Evolutionary conservation across 2,797 vertebrate genomes (phyloP).

Genomic region (Chiroxiphia lanceolata): DNA sequence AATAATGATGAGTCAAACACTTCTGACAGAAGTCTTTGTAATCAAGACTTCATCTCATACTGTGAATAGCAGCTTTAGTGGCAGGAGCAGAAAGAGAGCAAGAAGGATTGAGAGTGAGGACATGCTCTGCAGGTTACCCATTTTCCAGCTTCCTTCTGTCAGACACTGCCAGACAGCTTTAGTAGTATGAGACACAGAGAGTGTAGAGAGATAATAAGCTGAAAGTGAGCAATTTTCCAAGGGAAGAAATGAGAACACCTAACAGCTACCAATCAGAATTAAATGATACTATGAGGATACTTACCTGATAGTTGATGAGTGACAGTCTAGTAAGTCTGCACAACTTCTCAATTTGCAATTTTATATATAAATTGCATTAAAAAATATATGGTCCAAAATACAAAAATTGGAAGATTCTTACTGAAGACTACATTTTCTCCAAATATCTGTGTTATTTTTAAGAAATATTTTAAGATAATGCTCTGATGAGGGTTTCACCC

Average conservation of each 20-base stretch:
- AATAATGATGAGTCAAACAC: not conserved
- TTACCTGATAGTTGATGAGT: constrained; percentile 26
- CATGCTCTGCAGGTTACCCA: not conserved
- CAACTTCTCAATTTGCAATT: not conserved
- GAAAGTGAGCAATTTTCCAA: constrained; percentile 62
- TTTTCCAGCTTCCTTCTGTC: constrained; percentile 44
- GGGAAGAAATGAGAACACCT: constrained; percentile 27
- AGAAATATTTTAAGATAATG: not conserved
- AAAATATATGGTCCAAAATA: not conserved
- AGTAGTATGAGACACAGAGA: constrained; percentile 30
- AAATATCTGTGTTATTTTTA: not conserved
- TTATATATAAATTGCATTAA: not conserved
- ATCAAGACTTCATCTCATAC: not conserved
- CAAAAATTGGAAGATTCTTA: not conserved
- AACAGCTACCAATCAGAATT: constrained; percentile 61
- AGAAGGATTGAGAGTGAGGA: constrained; percentile 28
- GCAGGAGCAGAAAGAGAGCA: not conserved
- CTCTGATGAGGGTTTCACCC: not conserved
- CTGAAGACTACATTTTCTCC: not conserved
- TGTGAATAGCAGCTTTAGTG: not conserved
- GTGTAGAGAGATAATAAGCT: constrained; percentile 47
- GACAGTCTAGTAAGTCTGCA: not conserved
- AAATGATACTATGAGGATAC: constrained; percentile 3
- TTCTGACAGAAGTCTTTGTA: not conserved
- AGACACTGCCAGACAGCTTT: constrained; percentile 47